Base-by-base conservation (phyloP, 1,140 invertebrate species). In the Phymastichus coffea region DNA sequence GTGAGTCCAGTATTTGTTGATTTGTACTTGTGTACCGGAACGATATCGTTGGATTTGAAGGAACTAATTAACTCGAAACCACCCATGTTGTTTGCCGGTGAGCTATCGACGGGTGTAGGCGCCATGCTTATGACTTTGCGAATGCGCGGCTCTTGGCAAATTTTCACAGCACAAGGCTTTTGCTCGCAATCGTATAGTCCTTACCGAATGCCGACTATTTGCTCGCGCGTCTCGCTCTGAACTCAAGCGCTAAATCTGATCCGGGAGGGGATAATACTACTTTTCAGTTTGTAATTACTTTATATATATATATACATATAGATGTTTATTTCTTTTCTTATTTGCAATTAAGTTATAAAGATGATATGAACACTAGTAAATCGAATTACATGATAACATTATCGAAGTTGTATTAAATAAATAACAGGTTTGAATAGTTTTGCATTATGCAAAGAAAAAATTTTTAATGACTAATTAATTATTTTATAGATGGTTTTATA, bases 1-100 rank as follows among this genome's bases (percentile, higher is more conserved):
- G 85, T 89, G 10, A 95, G 68, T 8, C 91, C 92, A 7, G 92
- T 93, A 62, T 83, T 84, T 52, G 82, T 83, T 1, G 92, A 94
- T 65, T 85, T 85, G 74, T 92, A 95, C 76, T 94, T 92, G 63
- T 87, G 84, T 3, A 95, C 87, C 38, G 90, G 88, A 71, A 92
- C 84, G n/a, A 82, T 80, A 70, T 86, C 83, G 63, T 86, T 87
- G 1, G 85, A 85, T 75, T 85, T 87, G 25, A 84, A 78, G 4
- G 85, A 84, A 61, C 82, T 83, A 63, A 86, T 71, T 49, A 88
- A 73, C 72, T 88, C 83, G 75, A 88, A 90, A 64, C 72, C 76
- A 47, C 73, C 73, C 67, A 76, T 78, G 38, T 74, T 72, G 63
- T 71, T 72, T 47, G 74, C 69, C 23, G 80, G 79, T 20, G 83